Evolutionary conservation across 2,113 vertebrate genomes (phyloP), one percentile per base, ranked within the genome.

Genomic region (Pandion haliaetus): DNA sequence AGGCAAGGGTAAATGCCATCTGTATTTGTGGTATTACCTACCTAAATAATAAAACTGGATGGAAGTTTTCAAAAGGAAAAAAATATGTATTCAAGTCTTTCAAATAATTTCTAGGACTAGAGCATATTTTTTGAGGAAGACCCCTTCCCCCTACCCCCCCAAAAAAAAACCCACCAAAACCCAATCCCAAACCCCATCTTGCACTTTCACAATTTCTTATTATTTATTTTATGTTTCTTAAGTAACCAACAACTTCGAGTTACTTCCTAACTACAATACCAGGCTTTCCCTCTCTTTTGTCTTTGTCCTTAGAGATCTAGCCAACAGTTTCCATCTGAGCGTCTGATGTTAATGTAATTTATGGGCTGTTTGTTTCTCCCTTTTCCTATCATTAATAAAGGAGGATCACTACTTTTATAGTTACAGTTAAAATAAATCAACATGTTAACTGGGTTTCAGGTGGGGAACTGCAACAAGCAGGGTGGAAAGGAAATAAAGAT

Each of bases 1-100:
- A 95, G 94, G 58, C 82, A 93, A 95, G 93, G 94, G 92, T 91
- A 96, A 92, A 91, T 91, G 97, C 97, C 94, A 95, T 97, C 92
- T 94, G 88, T 67, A 92, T 96, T 95, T 95, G 88, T 54, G 73
- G 61, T 57, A 65, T 83, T 95, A 95, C 90, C 94, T 95, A 90
- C 62, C 79, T 83, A 96, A 95, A 92, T 77, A 94, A 95, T 83
- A 29, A 79, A 79, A 66, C 40, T 85, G 54, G 11, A 31, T 66
- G 31, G 20, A 94, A 93, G 79, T 84, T 95, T 82, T 54, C 42
- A 82, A 61, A 66, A n/a, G 10, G 8, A 29, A 58, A 84, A 83
- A 86, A 34, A 77, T 25, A 73, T 0, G 0, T 24, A 31, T 58
- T 45, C 6, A 44, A 71, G 52, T 49, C 15, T 45, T 69, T 23